Evolutionary conservation across 2,888 invertebrate genomes (phyloP).

Genomic region (Metopia argyrocephala): DNA sequence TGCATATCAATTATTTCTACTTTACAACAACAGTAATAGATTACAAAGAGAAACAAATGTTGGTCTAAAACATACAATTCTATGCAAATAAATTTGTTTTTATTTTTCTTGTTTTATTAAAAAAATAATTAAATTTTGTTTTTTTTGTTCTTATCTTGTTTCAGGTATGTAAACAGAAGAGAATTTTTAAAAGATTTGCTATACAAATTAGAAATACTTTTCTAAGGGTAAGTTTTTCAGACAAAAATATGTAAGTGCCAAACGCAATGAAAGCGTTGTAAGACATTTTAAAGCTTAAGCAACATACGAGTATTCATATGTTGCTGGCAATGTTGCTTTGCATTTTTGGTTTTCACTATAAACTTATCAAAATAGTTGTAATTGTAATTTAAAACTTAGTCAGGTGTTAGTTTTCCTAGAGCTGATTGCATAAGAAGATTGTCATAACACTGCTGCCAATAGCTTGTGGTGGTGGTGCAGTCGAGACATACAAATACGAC

Average conservation of each 20-base stretch:
- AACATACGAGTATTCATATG: too few relatives aligned
- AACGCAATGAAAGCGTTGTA: too few relatives aligned
- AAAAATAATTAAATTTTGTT: slow-evolving; percentile 5
- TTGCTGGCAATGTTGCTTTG: neutral
- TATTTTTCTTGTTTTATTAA: neutral
- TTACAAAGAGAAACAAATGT: neutral
- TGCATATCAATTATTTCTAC: neutral
- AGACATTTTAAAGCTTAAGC: too few relatives aligned
- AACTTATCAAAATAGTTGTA: neutral
- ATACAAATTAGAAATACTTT: neutral
- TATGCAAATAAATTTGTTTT: neutral
- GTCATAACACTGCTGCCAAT: neutral
- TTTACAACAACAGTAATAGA: too few relatives aligned
- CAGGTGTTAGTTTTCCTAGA: neutral
- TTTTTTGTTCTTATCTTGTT: slow-evolving; percentile 3
- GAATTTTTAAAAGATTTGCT: neutral
- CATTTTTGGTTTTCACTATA: neutral
- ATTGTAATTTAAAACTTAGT: neutral
- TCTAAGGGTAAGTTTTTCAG: slow-evolving; percentile 18
- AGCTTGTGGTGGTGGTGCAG: neutral
- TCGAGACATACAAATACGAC: neutral
- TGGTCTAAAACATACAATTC: neutral
- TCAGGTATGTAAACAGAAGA: slow-evolving; percentile 31
- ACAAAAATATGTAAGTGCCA: neutral
- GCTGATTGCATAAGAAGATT: neutral